Evolutionary conservation across 2,888 invertebrate species (phyloP).

Genomic region (Noctua janthina): DNA sequence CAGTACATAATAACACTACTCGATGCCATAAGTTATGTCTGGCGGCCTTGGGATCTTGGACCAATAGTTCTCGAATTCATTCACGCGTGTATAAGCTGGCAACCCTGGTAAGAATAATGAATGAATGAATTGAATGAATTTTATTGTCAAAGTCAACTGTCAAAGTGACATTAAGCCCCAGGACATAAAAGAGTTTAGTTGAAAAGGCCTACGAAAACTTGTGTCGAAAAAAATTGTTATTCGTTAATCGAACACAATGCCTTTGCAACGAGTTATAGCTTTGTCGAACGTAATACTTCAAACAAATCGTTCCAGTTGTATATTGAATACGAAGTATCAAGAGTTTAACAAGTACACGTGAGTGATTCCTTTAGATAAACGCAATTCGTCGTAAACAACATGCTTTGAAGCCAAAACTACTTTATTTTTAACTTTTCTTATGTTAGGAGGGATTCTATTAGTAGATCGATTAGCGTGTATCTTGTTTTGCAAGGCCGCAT

Average conservation of each 20-base stretch:
- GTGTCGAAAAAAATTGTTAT: not conserved
- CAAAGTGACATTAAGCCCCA: not conserved
- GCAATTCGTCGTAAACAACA: conserved; percentile 66
- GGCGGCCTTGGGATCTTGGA: no score
- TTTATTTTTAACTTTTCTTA: conserved; percentile 58
- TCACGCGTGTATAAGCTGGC: no score
- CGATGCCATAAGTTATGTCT: no score
- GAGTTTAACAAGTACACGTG: conserved; percentile 74
- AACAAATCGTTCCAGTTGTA: conserved; percentile 70
- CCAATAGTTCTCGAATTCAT: no score
- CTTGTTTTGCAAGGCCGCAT: conserved; percentile 38
- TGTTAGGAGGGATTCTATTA: conserved; percentile 27
- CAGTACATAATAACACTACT: no score
- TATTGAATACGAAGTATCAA: conserved; percentile 68
- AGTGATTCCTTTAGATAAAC: conserved; percentile 54
- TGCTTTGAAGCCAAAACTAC: conserved; percentile 58
- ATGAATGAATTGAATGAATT: conserved; percentile 4
- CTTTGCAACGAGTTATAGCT: conserved; percentile 74
- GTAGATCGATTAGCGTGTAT: conserved; percentile 12
- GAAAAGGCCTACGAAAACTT: not conserved
- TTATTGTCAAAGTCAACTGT: conserved; percentile 20
- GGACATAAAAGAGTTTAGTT: not conserved
- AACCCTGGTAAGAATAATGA: no score
- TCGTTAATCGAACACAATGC: conserved; percentile 67
- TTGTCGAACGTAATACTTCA: conserved; percentile 72